Conservation (phyloP, 2,113 vertebrate genomes). For the Ammodytes marinus region DNA sequence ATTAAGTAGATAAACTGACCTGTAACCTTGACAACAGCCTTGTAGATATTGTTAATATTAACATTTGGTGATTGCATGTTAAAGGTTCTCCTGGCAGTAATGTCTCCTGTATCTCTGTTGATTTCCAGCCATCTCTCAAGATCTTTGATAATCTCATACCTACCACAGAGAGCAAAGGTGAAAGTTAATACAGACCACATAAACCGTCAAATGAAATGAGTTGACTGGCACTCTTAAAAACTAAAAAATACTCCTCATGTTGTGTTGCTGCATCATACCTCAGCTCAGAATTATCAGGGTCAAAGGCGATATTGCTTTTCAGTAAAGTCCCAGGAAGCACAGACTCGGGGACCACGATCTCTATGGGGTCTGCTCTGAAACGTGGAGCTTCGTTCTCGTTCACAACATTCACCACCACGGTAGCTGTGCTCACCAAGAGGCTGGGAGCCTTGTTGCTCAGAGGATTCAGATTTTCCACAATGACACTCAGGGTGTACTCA, state of each 20-base stretch:
- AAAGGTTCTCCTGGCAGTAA: slow-evolving; percentile 85
- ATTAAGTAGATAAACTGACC: slow-evolving; percentile 82
- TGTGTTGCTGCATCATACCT: slow-evolving; percentile 74
- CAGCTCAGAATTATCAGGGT: slow-evolving; percentile 90
- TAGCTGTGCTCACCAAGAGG: slow-evolving; percentile 81
- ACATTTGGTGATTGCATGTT: slow-evolving; percentile 88
- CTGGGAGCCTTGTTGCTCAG: slow-evolving; percentile 81
- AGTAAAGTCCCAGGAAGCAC: slow-evolving; percentile 85
- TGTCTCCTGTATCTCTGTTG: slow-evolving; percentile 82
- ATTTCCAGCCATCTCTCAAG: slow-evolving; percentile 91
- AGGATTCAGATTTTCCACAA: slow-evolving; percentile 86
- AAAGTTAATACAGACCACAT: background rate
- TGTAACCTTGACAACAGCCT: slow-evolving; percentile 87
- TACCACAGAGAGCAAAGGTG: slow-evolving; percentile 59
- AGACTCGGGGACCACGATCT: slow-evolving; percentile 88
- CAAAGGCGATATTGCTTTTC: slow-evolving; percentile 86
- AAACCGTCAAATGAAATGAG: background rate
- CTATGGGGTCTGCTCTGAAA: slow-evolving; percentile 89
- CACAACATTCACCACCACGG: slow-evolving; percentile 84
- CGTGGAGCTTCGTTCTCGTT: slow-evolving; percentile 92
- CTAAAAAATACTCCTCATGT: background rate
- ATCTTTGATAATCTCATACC: slow-evolving; percentile 90
- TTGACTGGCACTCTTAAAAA: background rate
- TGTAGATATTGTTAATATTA: slow-evolving; percentile 87
- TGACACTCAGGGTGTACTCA: slow-evolving; percentile 83